Conservation (phyloP, 2,888 invertebrate species). For the Drosophila cognata region DNA sequence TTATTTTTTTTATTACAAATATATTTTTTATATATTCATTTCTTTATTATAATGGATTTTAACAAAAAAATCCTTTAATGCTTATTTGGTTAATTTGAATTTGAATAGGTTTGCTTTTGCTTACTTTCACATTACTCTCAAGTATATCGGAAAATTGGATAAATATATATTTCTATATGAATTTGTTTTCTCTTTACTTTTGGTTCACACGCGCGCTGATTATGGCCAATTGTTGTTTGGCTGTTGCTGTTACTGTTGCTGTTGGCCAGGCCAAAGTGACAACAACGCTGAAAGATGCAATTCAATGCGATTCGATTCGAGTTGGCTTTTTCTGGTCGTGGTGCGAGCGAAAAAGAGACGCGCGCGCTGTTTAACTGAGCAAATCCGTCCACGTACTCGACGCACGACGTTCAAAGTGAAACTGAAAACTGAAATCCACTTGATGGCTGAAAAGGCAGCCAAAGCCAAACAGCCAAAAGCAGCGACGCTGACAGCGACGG, state of each 20-base stretch:
- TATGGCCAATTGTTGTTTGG: slow-evolving; percentile 56
- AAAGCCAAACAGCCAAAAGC: slow-evolving; percentile 40
- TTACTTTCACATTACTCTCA: slow-evolving; percentile 54
- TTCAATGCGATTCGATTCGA: slow-evolving; percentile 42
- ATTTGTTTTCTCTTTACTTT: slow-evolving; percentile 16
- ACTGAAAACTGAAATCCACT: slow-evolving; percentile 84
- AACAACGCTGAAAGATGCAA: slow-evolving; percentile 47
- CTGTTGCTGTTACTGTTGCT: slow-evolving; percentile 17
- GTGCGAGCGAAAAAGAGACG: slow-evolving; percentile 40
- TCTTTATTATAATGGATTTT: not conserved
- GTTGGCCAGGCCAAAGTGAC: slow-evolving; percentile 60
- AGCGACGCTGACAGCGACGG: slow-evolving; percentile 26
- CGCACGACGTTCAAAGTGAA: slow-evolving; percentile 84
- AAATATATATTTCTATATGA: slow-evolving; percentile 4
- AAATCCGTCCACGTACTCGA: slow-evolving; percentile 72
- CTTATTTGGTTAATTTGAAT: not conserved
- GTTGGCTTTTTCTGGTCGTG: slow-evolving; percentile 30
- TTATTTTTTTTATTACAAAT: slow-evolving; percentile 14
- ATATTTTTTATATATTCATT: slow-evolving; percentile 3
- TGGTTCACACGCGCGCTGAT: slow-evolving; percentile 70
- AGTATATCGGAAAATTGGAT: slow-evolving; percentile 34
- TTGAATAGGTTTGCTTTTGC: slow-evolving; percentile 21
- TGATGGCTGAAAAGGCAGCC: slow-evolving; percentile 65
- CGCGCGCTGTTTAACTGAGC: slow-evolving; percentile 39
- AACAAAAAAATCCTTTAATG: not conserved